Percentiles rank a stretch among this genome's conserved stretches.
These are phyloP conservation scores for Heterohyrax brucei DNA, from an alignment of 2,797 vertebrate species.

Conservation along the genomic window DNA sequence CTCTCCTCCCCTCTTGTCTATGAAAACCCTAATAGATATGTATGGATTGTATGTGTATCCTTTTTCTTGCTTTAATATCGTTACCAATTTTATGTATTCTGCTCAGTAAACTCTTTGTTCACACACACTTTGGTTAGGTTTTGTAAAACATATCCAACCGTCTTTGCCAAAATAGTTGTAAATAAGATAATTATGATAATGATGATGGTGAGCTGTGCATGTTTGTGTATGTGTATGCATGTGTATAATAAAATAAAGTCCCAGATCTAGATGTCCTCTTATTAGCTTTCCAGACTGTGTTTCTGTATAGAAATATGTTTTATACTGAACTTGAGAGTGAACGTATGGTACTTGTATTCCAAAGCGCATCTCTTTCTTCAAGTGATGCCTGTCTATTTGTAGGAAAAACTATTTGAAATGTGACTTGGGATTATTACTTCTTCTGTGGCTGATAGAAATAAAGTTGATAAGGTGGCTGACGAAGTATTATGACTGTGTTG, in stretches of 20 bases:
- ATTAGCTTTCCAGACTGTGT: conserved; percentile 60
- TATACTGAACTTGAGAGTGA: conserved; percentile 59
- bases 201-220: not conserved
- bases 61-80: conserved; percentile 19
- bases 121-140: conserved; percentile 9
- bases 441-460: not conserved
- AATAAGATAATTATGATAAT: not conserved
- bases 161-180: conserved; percentile 25
- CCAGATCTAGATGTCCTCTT: not conserved
- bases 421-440: not conserved
- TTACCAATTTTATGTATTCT: conserved; percentile 16
- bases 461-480: conserved; percentile 67
- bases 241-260: not conserved
- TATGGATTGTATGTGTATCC: not conserved
- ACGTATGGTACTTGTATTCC: not conserved
- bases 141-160: not conserved
- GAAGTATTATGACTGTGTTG: conserved; percentile 78
- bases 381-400: not conserved
- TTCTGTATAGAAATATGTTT: conserved; percentile 68
- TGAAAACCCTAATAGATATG: not conserved
- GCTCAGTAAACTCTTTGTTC: conserved; percentile 24
- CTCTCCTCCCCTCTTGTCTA: not conserved
- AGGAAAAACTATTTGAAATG: conserved; percentile 5
- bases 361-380: conserved; percentile 5
- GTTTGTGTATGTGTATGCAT: not conserved